Base-by-base conservation (phyloP, 2,797 vertebrate species). In the Sus cebifrons region DNA sequence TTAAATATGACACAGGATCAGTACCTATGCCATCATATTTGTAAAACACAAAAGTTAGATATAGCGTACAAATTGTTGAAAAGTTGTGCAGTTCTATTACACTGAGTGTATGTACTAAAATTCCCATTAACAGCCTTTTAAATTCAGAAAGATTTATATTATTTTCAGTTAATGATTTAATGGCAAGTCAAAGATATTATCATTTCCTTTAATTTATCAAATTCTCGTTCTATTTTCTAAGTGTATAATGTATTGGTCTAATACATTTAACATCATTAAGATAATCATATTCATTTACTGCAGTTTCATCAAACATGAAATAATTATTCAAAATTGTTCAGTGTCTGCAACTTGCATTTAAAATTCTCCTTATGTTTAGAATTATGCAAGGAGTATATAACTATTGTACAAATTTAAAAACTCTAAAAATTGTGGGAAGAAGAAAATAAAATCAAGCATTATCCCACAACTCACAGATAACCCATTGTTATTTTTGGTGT, bases 361-460 rank as follows among this genome's bases (percentile, higher is more conserved):
- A 83, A 87, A 54, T 83, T 54, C 29, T 62, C 64, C 44, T 18
- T n/a, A 77, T 56, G 78, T 95, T 78, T 68, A 54, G n/a, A 92
- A 70, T 78, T 77, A 71, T 54, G 23, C 32, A 95, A 81, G 20
- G 44, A 74, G 27, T 16, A 90, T 10, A 27, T 89, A 36, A 62
- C 27, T 85, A 73, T 49, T 32, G 16, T 36, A 75, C 74, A 67
- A 32, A 65, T 54, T 13, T 89, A 16, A 27, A 84, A 95, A 84
- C 20, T 86, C 70, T 40, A 68, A 84, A 90, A 75, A 68, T 44
- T 90, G 8, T 64, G 36, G 82, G 10, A 90, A 91, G 67, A 54
- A 82, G 40, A 75, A 86, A 86, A 84, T 89, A 95, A 83, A 92
- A 44, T 89, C 56, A 71, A 84, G 14, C 32, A 78, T 91, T 62